phyloP scores from a whole-genome alignment of 2,113 vertebrate genomes.

The Corapipo altera region DNA sequence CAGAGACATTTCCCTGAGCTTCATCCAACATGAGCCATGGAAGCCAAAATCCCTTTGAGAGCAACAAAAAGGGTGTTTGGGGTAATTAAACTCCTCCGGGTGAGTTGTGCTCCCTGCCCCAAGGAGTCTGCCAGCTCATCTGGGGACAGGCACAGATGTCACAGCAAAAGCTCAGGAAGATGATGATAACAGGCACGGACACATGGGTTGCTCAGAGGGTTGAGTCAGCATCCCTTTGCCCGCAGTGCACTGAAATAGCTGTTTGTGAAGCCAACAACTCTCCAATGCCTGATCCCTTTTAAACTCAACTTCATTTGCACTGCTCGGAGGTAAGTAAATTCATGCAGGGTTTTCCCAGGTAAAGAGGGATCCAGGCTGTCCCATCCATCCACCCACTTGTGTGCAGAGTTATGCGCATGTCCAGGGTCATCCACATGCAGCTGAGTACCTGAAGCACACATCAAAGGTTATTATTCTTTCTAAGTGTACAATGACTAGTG shows the following conservation, averaged over 20 bases:
- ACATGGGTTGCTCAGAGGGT: neutral
- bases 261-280: neutral
- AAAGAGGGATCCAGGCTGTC: neutral
- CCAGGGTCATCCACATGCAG: neutral
- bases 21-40: neutral
- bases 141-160: neutral
- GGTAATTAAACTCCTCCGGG: neutral
- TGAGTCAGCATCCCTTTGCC: neutral
- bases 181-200: neutral
- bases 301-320: neutral
- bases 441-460: neutral
- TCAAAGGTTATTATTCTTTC: neutral
- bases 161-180: neutral
- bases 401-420: neutral
- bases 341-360: neutral
- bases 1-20: neutral
- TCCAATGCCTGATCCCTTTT: neutral
- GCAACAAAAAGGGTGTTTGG: neutral
- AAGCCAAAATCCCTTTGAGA: neutral
- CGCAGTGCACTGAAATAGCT: neutral
- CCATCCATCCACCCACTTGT: neutral
- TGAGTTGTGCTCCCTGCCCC: neutral
- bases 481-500: neutral
- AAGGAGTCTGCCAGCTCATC: neutral
- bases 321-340: neutral